A percentile compares a stretch with the other conserved stretches of the same genome.
phyloP scores from a whole-genome alignment of 2,888 invertebrate genomes.

The Gymnocheta viridis region DNA sequence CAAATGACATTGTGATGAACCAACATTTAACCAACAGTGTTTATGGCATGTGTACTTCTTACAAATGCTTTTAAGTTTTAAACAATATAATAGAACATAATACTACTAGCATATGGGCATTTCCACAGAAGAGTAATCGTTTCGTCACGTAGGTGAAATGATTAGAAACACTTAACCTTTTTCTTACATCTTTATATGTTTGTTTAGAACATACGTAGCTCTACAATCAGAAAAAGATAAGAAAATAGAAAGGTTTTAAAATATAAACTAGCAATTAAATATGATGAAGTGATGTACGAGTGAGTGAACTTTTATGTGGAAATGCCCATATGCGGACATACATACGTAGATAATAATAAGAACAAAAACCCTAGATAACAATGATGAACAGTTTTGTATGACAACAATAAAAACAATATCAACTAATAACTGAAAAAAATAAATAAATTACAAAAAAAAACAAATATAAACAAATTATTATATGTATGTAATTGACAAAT shows the following conservation, averaged over 20 bases:
- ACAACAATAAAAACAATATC: constrained; percentile 33
- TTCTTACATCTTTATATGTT: too few species aligned
- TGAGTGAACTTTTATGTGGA: too few species aligned
- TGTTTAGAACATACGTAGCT: too few species aligned
- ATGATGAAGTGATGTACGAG: too few species aligned
- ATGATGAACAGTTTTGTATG: constrained; percentile 22
- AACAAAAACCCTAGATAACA: constrained; percentile 24
- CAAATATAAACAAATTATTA: constrained; percentile 59
- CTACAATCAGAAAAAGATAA: too few species aligned
- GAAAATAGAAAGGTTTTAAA: too few species aligned
- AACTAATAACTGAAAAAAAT: constrained; percentile 33
- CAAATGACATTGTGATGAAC: neutral
- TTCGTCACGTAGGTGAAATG: too few species aligned
- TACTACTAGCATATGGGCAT: too few species aligned
- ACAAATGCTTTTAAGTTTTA: neutral
- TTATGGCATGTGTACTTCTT: constrained; percentile 10
- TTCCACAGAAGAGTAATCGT: too few species aligned
- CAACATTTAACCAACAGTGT: neutral
- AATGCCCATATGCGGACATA: neutral
- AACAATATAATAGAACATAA: too few species aligned
- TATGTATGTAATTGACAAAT: constrained; percentile 59
- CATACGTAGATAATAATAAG: neutral
- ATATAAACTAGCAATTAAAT: too few species aligned
- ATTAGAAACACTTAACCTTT: too few species aligned
- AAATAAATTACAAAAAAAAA: constrained; percentile 36